Evolutionary conservation across 2,113 vertebrate species (phyloP).

Genomic region (Clarias macrocephalus): DNA sequence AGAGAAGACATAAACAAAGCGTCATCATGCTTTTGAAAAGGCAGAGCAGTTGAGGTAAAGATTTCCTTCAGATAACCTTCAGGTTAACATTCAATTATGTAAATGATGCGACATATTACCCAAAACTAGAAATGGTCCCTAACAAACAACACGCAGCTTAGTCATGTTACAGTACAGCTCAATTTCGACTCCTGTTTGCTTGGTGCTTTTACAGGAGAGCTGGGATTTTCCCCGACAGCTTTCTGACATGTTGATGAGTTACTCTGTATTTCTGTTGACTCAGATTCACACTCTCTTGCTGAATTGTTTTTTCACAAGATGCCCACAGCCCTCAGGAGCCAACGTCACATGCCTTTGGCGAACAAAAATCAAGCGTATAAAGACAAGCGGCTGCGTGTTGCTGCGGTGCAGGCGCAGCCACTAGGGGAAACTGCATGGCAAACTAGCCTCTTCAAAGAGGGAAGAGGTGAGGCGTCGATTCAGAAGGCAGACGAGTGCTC

Average conservation of each 20-base stretch:
- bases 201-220: constrained; percentile 4
- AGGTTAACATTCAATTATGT: neutral
- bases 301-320: constrained; percentile 15
- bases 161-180: constrained; percentile 10
- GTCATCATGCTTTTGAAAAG: neutral
- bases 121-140: neutral
- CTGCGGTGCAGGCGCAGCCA: constrained; percentile 30
- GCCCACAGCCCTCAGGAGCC: constrained; percentile 18
- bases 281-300: constrained; percentile 20
- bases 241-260: constrained; percentile 28
- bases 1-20: too few species aligned
- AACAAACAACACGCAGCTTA: constrained; percentile 5
- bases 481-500: constrained; percentile 47
- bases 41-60: neutral
- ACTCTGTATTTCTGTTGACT: constrained; percentile 30
- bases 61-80: neutral
- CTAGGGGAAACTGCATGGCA: constrained; percentile 50
- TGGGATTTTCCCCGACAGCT: neutral
- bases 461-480: constrained; percentile 49
- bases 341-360: constrained; percentile 25
- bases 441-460: constrained; percentile 60
- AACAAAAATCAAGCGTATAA: constrained; percentile 60
- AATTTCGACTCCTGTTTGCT: constrained; percentile 9
- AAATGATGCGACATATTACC: neutral
- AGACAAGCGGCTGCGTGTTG: constrained; percentile 26